Conservation (phyloP, 2,888 invertebrate species). For the Pristionchus japonicus region DNA sequence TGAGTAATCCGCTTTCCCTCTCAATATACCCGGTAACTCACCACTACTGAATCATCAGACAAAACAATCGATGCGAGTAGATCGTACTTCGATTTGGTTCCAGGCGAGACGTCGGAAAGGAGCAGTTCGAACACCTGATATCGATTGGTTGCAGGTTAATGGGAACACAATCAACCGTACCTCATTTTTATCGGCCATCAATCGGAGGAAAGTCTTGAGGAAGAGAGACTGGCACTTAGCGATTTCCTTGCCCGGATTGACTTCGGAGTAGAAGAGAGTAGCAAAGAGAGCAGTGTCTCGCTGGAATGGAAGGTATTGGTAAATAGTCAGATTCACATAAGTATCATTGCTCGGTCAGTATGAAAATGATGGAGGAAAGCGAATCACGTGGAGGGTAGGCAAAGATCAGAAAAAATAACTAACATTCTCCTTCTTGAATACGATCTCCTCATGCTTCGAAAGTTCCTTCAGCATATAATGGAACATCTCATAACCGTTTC, state of each 20-base stretch:
- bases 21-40: not conserved
- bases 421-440: not conserved
- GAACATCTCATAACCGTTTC: slow-evolving; percentile 34
- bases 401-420: no score
- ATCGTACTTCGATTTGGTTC: slow-evolving; percentile 29
- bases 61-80: not conserved
- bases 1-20: not conserved
- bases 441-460: not conserved
- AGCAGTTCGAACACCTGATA: not conserved
- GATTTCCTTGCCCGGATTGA: slow-evolving; percentile 11
- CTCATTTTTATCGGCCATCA: not conserved
- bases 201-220: slow-evolving; percentile 14
- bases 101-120: slow-evolving; percentile 12
- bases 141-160: not conserved
- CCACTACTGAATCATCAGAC: not conserved
- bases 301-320: not conserved
- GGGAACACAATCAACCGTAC: not conserved
- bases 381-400: no score
- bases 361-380: not conserved
- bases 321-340: not conserved
- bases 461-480: slow-evolving; percentile 7
- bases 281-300: not conserved
- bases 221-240: slow-evolving; percentile 23
- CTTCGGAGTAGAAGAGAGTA: not conserved
- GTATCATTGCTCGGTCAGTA: not conserved